Percentiles rank a stretch among this genome's conserved stretches.
phyloP scores from a whole-genome alignment of 2,113 vertebrate species.

The human region DNA sequence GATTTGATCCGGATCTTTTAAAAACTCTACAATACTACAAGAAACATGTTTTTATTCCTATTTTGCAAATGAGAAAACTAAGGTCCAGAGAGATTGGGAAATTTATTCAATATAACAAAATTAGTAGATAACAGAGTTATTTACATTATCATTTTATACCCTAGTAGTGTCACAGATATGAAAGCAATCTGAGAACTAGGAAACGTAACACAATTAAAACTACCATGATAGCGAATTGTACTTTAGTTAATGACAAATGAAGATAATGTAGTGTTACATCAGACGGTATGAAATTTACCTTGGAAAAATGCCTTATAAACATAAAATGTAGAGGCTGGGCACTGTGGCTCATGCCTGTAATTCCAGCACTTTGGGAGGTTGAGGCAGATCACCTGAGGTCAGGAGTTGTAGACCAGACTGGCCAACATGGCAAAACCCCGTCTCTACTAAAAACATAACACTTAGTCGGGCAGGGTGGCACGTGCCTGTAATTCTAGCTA shows the following conservation, averaged over 20 bases:
- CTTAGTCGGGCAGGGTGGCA: too few relatives aligned
- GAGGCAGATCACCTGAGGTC: too few relatives aligned
- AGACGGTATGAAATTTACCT: neutral
- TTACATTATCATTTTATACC: neutral
- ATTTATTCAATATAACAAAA: neutral
- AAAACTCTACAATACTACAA: neutral
- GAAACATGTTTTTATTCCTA: neutral
- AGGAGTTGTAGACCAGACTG: too few relatives aligned
- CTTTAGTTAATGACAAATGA: neutral
- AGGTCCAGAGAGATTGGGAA: neutral
- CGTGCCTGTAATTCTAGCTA: too few relatives aligned
- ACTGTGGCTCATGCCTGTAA: too few relatives aligned
- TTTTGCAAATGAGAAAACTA: constrained; percentile 35
- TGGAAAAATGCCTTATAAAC: neutral
- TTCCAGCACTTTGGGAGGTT: too few relatives aligned
- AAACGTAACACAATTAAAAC: neutral
- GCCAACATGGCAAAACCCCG: too few relatives aligned
- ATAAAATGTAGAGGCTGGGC: neutral
- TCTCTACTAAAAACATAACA: too few relatives aligned
- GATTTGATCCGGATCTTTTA: neutral
- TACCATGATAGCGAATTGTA: neutral
- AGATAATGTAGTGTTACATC: neutral
- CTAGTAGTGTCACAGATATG: neutral
- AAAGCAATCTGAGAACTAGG: neutral
- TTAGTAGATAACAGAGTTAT: neutral